phyloP scores from a whole-genome alignment of 1,140 invertebrate species.

The Aethina tumida region DNA sequence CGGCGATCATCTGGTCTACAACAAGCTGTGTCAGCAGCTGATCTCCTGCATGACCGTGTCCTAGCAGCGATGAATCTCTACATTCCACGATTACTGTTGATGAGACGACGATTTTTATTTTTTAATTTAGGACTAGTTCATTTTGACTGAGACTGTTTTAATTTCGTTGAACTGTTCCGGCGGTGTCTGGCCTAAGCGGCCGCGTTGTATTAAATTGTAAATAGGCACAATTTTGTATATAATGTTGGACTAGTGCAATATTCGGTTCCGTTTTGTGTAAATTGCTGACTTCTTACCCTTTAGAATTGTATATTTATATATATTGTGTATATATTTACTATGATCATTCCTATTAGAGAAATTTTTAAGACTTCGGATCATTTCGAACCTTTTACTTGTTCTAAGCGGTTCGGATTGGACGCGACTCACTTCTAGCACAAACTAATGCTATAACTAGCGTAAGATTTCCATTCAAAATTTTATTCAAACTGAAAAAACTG shows the following conservation, averaged over 20 bases:
- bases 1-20: conserved; percentile 83
- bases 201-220: too few species aligned
- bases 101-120: too few species aligned
- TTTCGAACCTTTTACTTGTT: conserved; percentile 5
- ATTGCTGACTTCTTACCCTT: too few species aligned
- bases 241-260: conserved; percentile 10
- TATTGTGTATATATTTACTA: conserved; percentile 24
- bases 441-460: not conserved
- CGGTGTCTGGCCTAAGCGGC: too few species aligned
- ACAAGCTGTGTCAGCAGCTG: conserved; percentile 80
- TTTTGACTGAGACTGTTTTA: too few species aligned
- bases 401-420: too few species aligned
- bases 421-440: not conserved
- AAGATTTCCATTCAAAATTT: not conserved
- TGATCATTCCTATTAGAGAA: conserved; percentile 23
- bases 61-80: conserved; percentile 37
- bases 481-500: conserved; percentile 7
- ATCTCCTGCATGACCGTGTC: conserved; percentile 78
- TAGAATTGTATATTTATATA: conserved; percentile 29
- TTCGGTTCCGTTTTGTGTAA: too few species aligned
- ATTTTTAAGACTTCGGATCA: conserved; percentile 4
- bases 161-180: too few species aligned
- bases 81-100: too few species aligned
- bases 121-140: too few species aligned
- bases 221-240: too few species aligned